Evolutionary conservation across 2,797 vertebrate genomes (phyloP).

Genomic region (Neopelma chrysocephalum): DNA sequence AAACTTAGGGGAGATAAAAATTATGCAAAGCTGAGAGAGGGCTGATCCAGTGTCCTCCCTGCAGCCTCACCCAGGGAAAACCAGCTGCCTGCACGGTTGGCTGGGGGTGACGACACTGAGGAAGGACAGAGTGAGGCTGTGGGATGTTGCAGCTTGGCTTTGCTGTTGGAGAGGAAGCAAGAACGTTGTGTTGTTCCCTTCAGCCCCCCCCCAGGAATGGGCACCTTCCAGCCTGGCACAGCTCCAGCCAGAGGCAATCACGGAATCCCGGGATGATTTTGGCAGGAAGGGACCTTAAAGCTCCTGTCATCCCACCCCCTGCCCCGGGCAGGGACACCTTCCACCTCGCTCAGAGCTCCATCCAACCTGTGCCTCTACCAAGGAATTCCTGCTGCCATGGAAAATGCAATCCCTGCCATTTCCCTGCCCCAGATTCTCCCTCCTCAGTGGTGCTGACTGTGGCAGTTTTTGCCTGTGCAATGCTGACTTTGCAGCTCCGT

Average conservation of each 20-base stretch:
- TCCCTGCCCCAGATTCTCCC: background rate
- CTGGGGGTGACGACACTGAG: rapidly evolving
- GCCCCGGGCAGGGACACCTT: background rate
- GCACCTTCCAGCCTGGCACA: background rate
- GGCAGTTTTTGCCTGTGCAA: rapidly evolving
- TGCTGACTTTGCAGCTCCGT: background rate
- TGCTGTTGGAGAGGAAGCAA: background rate
- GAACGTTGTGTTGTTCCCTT: background rate
- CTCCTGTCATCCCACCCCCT: background rate
- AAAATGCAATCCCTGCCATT: background rate
- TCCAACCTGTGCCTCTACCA: background rate
- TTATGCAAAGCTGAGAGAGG: rapidly evolving
- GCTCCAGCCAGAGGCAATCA: background rate
- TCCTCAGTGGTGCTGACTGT: rapidly evolving
- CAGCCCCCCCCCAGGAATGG: background rate
- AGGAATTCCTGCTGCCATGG: background rate
- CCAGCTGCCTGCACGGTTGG: rapidly evolving
- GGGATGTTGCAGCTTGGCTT: background rate
- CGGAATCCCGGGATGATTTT: rapidly evolving
- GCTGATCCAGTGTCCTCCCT: background rate
- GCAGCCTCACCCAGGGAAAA: background rate
- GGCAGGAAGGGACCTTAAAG: background rate
- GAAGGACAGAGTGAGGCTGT: background rate
- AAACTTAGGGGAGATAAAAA: background rate
- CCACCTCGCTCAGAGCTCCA: background rate